A percentile compares a stretch with the other conserved stretches of the same genome.
These are phyloP conservation scores for Passer domesticus DNA, from an alignment of 2,113 vertebrate genomes.

Conservation along the genomic window DNA sequence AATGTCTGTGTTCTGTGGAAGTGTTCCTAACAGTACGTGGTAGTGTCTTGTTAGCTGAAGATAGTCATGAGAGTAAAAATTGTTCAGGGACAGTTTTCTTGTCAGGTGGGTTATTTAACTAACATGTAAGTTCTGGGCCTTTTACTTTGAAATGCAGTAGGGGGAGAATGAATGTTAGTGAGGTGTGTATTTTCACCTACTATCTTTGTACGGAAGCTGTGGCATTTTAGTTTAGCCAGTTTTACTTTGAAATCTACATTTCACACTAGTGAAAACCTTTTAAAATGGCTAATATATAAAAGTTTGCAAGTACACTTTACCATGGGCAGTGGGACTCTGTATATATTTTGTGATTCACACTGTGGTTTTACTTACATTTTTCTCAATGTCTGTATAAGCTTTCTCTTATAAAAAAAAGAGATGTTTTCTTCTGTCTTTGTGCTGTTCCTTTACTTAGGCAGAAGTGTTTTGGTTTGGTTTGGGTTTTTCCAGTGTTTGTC, in stretches of 20 bases:
- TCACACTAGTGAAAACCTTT: background rate
- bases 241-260: background rate
- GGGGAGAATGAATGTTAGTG: background rate
- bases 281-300: background rate
- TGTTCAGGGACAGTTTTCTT: background rate
- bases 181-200: background rate
- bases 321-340: background rate
- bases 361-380: background rate
- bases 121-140: background rate
- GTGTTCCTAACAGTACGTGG: fast-evolving
- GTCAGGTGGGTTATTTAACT: background rate
- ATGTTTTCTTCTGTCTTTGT: background rate
- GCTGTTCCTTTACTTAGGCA: background rate
- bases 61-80: background rate
- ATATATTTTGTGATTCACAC: background rate
- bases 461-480: background rate
- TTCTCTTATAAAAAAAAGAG: no score
- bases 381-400: background rate
- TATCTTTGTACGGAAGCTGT: background rate
- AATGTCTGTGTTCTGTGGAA: background rate
- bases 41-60: background rate
- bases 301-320: background rate
- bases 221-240: background rate
- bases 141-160: background rate
- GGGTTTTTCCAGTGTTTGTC: background rate